A percentile compares a stretch with the other conserved stretches of the same genome.
phyloP scores from a whole-genome alignment of 2,113 vertebrate genomes.

The Etheostoma spectabile region DNA sequence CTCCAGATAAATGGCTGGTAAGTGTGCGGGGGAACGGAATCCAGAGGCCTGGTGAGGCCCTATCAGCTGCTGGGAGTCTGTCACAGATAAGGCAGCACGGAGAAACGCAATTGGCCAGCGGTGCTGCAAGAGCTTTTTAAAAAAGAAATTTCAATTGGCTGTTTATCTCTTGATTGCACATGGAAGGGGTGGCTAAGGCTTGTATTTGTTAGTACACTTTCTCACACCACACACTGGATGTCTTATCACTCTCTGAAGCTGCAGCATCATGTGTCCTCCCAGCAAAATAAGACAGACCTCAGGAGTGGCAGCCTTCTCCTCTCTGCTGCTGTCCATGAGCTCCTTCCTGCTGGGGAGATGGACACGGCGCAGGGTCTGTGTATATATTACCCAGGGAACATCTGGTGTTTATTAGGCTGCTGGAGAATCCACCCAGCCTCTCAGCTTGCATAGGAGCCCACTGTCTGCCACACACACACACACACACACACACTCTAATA shows the following conservation, averaged over 20 bases:
- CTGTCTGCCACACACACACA: slow-evolving; percentile 54
- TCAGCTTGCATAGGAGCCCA: slow-evolving; percentile 73
- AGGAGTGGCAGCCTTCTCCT: slow-evolving; percentile 26
- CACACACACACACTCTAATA: slow-evolving; percentile 61
- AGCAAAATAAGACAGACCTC: not conserved
- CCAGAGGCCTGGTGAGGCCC: slow-evolving; percentile 74
- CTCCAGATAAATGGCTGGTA: slow-evolving; percentile 80
- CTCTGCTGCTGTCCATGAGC: slow-evolving; percentile 38
- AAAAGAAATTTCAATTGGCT: slow-evolving; percentile 74
- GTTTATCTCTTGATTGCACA: slow-evolving; percentile 79
- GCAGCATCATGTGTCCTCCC: not conserved
- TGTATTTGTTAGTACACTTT: slow-evolving; percentile 37
- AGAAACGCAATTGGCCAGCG: slow-evolving; percentile 67
- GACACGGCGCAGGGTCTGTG: slow-evolving; percentile 78
- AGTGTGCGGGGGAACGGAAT: slow-evolving; percentile 82
- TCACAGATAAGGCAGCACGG: slow-evolving; percentile 79
- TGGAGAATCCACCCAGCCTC: slow-evolving; percentile 76
- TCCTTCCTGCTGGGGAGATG: slow-evolving; percentile 74
- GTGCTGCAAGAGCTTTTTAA: slow-evolving; percentile 60
- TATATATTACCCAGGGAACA: slow-evolving; percentile 84
- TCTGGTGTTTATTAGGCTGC: slow-evolving; percentile 86
- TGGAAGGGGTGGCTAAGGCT: slow-evolving; percentile 38
- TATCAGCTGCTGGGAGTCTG: slow-evolving; percentile 83
- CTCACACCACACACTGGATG: slow-evolving; percentile 14
- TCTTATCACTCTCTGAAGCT: slow-evolving; percentile 32